Base-by-base conservation (phyloP, 1,140 invertebrate genomes). In the Drosophila neocordata region DNA sequence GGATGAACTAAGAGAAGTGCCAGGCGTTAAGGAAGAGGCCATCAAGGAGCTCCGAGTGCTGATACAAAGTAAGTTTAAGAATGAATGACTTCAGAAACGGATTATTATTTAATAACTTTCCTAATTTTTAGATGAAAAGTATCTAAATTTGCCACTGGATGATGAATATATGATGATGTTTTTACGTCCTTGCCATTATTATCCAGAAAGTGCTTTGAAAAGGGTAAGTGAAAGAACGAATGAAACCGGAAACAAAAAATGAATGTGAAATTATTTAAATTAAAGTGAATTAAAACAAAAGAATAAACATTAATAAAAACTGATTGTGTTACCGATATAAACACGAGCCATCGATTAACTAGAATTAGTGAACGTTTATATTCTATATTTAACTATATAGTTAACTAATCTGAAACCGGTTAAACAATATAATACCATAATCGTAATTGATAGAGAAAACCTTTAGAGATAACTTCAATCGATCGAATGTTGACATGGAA, bases 161-260 rank as follows among this genome's bases (percentile, higher is more conserved):
- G 95, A 95, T 76, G 94, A 94, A 1, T 94, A 95, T 35, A 92
- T 95, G 12, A 91, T 93, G 56, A 94, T 94, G 52, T 95, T 95
- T 76, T 87, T 95, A 11, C 92, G 95, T 48, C 95, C 95, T 38
- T 94, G 93, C 69, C 95, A 95, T 90, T 95, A 93, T 74, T 95
- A 95, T 80, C 92, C 95, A 1, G 92, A 95, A 22, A 95, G 94
- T 84, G 95, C 95, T 0, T 92, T 93, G 41, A 93, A 93, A 62
- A 81, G 95, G 77, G 93, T 94, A 83, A 93, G 92, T 92, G 22
- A 56, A 31, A 59, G 9, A 52, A n/a, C 41, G 41, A 12, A n/a
- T n/a, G n/a, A n/a, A n/a, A n/a, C n/a, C n/a, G n/a, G n/a, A n/a
- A 48, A 48, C n/a, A 20, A 22, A 6, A 38, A 12, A 18, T 6